Base-by-base conservation (phyloP, 2,888 invertebrate species). In the Trissolcus japonicus region DNA sequence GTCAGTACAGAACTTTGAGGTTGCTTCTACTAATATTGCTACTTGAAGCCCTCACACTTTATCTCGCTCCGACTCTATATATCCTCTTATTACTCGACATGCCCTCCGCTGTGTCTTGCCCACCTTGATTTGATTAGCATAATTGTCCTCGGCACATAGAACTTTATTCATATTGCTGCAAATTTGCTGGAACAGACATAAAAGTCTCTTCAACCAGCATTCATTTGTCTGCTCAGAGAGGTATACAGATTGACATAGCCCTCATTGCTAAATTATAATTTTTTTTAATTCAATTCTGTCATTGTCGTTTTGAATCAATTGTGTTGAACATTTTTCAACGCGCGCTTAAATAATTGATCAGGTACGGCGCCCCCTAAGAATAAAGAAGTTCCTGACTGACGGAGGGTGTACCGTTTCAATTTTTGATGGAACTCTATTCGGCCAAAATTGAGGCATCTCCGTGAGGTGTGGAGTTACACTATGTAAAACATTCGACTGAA, bases 91-190 rank as follows among this genome's bases (percentile, higher is more conserved):
- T 86, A 87, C 80, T 80, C 82, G 76, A 75, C 82, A 68, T 83
- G 85, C 84, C 84, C 83, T 81, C 25, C 46, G 46, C 46, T 82
- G 80, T 82, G 81, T 84, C 83, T 85, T 84, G 82, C 83, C 83
- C 84, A 83, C 83, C 83, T 85, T 87, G 84, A 87, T 86, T 87
- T 86, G 83, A 87, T 87, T 87, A 86, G 82, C 83, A 84, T 85
- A 86, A 87, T 87, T 86, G 84, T 86, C 86, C 84, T 87, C 83
- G 84, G 83, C 80, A 72, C 68, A 29, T 55, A 59, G 55, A 54
- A 51, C 59, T 71, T 62, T 61, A 63, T 60, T 75, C 59, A 51
- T 54, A 21, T 50, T 61, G 65, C 65, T 40, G 65, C 69, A 62
- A 78, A 72, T 75, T 71, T 67, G 62, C 62, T 63, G 43, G 9